These are phyloP conservation scores for Cephalopachus bancanus DNA, from an alignment of 2,797 vertebrate genomes.

Conservation along the genomic window DNA sequence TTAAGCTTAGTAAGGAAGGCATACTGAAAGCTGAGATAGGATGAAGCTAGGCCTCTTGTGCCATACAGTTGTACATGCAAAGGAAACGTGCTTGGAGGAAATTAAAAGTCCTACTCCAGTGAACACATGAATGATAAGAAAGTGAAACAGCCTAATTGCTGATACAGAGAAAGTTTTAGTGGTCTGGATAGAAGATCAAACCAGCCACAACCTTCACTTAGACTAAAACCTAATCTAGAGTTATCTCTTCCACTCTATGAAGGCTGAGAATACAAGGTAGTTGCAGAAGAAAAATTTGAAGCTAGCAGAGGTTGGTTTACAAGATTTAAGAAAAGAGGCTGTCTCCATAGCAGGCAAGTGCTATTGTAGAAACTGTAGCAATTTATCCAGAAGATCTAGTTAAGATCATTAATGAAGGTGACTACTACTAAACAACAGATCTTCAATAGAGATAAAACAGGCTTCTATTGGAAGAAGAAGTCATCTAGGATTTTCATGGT, in stretches of 20 bases:
- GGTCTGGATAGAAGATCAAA: not conserved
- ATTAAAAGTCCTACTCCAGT: not conserved
- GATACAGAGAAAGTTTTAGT: not conserved
- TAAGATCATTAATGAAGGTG: not conserved
- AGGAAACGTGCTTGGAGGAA: not conserved
- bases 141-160: not conserved
- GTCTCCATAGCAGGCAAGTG: not conserved
- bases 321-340: not conserved
- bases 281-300: not conserved
- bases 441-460: not conserved
- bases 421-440: not conserved
- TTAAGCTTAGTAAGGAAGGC: not conserved
- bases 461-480: not conserved
- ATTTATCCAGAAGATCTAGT: not conserved
- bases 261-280: not conserved
- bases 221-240: not conserved
- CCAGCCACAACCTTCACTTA: not conserved
- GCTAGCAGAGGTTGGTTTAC: not conserved
- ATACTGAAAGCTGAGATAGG: not conserved
- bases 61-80: not conserved
- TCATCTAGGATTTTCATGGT: not conserved
- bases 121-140: not conserved
- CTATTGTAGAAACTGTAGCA: not conserved
- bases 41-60: not conserved
- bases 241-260: not conserved